These are phyloP conservation scores for Galbula dea DNA, from an alignment of 2,113 vertebrate genomes.

Conservation along the genomic window DNA sequence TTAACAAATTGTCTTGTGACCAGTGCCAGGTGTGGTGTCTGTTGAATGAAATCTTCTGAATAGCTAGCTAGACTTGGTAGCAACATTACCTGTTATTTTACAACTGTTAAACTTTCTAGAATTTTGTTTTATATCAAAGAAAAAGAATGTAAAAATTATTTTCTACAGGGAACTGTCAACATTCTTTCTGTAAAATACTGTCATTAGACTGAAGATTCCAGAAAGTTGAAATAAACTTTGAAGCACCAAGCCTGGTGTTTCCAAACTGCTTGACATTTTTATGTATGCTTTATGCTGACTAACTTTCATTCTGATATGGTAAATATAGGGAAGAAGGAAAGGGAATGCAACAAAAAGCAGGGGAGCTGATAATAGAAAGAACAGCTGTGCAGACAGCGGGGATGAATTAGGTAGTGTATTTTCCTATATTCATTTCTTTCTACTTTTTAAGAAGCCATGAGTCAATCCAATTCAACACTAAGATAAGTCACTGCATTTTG, in stretches of 20 bases:
- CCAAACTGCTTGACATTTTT: neutral
- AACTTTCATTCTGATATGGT: neutral
- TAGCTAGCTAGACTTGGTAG: neutral
- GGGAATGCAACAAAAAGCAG: neutral
- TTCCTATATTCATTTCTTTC: neutral
- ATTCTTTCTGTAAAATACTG: neutral
- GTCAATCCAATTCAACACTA: neutral
- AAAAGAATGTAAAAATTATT: neutral
- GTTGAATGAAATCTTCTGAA: neutral
- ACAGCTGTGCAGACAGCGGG: neutral
- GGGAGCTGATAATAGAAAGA: neutral
- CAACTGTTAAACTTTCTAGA: neutral
- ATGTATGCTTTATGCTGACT: neutral
- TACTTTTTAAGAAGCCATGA: neutral
- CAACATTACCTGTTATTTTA: neutral
- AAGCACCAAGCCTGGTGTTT: neutral
- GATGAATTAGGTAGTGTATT: neutral
- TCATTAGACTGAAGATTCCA: neutral
- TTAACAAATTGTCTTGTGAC: neutral
- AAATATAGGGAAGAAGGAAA: neutral
- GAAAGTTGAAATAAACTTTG: neutral
- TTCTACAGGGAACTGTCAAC: neutral
- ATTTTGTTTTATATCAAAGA: neutral
- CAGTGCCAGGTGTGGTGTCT: neutral
- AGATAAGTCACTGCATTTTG: neutral